These are phyloP conservation scores for Paramisgurnus dabryanus DNA, from an alignment of 2,113 vertebrate species.

Conservation along the genomic window DNA sequence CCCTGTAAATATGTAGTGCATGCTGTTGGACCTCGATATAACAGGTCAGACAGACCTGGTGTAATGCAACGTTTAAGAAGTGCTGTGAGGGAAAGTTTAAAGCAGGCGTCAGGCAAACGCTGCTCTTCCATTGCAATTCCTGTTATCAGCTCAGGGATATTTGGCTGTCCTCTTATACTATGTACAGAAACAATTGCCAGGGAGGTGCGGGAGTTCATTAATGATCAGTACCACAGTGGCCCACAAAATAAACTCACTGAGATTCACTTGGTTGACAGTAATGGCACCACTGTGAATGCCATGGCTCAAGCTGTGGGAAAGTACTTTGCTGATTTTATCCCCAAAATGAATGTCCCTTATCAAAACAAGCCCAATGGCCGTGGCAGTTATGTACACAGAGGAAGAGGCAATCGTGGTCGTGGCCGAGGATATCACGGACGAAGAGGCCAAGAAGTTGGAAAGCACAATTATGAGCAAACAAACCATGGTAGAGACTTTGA, in stretches of 20 bases:
- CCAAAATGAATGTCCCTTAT: constrained; percentile 41
- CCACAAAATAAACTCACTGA: constrained; percentile 64
- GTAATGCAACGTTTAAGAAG: constrained; percentile 57
- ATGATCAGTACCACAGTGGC: constrained; percentile 28
- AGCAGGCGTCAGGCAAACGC: constrained; percentile 57
- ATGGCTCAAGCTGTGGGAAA: constrained; percentile 67
- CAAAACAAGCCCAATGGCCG: background rate
- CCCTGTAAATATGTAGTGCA: constrained; percentile 82
- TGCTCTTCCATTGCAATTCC: constrained; percentile 82
- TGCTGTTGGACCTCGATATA: constrained; percentile 81
- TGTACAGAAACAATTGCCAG: constrained; percentile 73
- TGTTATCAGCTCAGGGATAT: constrained; percentile 78
- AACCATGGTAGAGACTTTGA: background rate
- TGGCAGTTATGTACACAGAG: background rate
- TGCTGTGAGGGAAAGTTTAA: constrained; percentile 69
- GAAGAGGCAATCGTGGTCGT: background rate
- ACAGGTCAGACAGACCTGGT: accelerated
- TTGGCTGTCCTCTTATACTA: constrained; percentile 76
- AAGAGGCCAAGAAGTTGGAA: background rate
- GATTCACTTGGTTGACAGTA: constrained; percentile 77
- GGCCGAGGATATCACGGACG: background rate
- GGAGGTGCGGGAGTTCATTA: constrained; percentile 72
- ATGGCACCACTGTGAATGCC: constrained; percentile 51
- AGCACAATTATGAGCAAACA: background rate
- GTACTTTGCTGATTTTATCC: constrained; percentile 62